Conservation (phyloP, 2,797 vertebrate species). For the Gobionotothen gibberifrons region DNA sequence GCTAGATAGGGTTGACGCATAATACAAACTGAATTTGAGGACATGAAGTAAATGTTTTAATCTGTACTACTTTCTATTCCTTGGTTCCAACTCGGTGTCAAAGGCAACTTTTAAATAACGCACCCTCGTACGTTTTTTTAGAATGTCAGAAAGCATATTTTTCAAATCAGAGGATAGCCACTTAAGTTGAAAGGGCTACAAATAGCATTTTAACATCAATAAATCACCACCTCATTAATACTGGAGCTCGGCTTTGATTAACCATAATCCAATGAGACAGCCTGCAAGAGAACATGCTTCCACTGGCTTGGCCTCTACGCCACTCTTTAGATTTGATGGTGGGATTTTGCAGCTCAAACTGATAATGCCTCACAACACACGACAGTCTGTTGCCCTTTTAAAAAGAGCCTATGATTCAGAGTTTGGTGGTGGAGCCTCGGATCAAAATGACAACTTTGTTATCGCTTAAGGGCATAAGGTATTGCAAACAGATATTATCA, state of each 20-base stretch:
- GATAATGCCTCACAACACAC: neutral
- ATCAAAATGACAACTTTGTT: conserved; percentile 7
- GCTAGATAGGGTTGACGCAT: conserved; percentile 3
- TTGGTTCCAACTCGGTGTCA: conserved; percentile 10
- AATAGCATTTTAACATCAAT: conserved; percentile 54
- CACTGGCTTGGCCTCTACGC: neutral
- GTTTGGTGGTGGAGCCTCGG: neutral
- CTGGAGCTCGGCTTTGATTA: conserved; percentile 32
- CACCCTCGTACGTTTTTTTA: conserved; percentile 21
- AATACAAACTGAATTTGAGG: conserved; percentile 21
- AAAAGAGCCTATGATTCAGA: neutral
- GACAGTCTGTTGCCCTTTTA: conserved; percentile 1
- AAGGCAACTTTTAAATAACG: conserved; percentile 16
- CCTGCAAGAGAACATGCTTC: conserved; percentile 15
- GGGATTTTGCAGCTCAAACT: neutral
- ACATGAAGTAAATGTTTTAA: conserved; percentile 5
- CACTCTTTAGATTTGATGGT: conserved; percentile 2
- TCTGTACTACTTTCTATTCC: conserved; percentile 14
- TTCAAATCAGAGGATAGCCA: conserved; percentile 28
- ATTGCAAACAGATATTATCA: neutral
- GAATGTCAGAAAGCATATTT: conserved; percentile 46
- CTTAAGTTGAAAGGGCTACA: conserved; percentile 34
- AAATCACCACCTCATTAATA: conserved; percentile 52
- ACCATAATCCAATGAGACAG: conserved; percentile 27
- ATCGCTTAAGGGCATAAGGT: conserved; percentile 8